A percentile compares a stretch with the other conserved stretches of the same genome.
Conservation (phyloP, 1,140 invertebrate genomes). For the Homarus americanus region DNA sequence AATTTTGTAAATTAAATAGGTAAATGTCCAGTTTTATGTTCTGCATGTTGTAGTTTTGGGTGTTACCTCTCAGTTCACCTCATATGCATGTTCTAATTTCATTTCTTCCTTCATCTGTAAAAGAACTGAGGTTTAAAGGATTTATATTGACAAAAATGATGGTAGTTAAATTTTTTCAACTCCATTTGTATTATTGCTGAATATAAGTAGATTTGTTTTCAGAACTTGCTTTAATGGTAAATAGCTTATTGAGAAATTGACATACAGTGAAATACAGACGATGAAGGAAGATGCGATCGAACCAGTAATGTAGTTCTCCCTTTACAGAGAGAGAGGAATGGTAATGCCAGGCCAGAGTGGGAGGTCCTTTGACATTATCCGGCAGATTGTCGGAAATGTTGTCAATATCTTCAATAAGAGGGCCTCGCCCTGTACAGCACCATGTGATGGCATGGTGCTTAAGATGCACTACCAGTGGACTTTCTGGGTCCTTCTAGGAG, state of each 20-base stretch:
- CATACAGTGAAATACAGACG: constrained; percentile 54
- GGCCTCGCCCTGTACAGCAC: constrained; percentile 69
- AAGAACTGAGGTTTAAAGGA: not conserved
- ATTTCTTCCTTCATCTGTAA: not conserved
- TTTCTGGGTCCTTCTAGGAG: constrained; percentile 65
- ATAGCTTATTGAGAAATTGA: constrained; percentile 53
- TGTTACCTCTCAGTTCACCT: constrained; percentile 13
- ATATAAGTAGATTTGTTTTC: constrained; percentile 40
- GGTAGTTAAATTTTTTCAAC: not conserved
- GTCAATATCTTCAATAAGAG: constrained; percentile 73
- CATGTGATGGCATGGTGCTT: constrained; percentile 69
- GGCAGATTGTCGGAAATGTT: constrained; percentile 71
- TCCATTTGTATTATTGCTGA: not conserved
- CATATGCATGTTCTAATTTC: constrained; percentile 13
- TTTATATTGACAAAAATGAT: not conserved
- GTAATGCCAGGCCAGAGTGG: constrained; percentile 72
- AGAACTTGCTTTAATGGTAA: constrained; percentile 24
- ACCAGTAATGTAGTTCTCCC: constrained; percentile 69
- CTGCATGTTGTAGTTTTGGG: constrained; percentile 61
- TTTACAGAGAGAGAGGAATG: constrained; percentile 72
- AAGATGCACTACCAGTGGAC: constrained; percentile 73
- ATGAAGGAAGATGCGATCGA: constrained; percentile 43
- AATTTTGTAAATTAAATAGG: constrained; percentile 70
- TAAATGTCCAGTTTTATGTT: constrained; percentile 67
- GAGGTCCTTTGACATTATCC: constrained; percentile 72